These are phyloP conservation scores for Glaucopsyche alexis DNA, from an alignment of 2,888 invertebrate genomes.

Conservation along the genomic window DNA sequence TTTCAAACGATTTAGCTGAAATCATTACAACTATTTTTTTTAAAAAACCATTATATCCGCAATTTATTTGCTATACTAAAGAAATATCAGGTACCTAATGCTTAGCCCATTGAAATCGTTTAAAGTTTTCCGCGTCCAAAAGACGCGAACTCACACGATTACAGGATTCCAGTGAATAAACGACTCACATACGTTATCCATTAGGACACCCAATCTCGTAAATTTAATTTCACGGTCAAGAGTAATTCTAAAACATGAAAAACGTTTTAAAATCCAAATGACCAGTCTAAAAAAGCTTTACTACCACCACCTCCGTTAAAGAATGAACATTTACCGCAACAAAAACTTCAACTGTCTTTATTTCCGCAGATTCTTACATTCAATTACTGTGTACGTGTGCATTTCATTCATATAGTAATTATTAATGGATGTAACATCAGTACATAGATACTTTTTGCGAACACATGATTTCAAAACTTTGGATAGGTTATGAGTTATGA, in stretches of 20 bases:
- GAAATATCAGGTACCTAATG: too few relatives aligned
- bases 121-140: neutral
- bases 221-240: conserved; percentile 14
- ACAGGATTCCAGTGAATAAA: neutral
- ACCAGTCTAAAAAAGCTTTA: conserved; percentile 30
- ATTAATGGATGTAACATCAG: conserved; percentile 17
- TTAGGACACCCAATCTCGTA: neutral
- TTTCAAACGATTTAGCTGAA: neutral
- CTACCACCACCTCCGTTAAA: conserved; percentile 34
- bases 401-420: conserved; percentile 31
- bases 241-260: conserved; percentile 9
- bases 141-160: neutral
- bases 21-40: too few relatives aligned
- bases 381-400: conserved; percentile 36
- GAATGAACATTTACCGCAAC: conserved; percentile 32
- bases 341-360: conserved; percentile 40
- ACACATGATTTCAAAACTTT: neutral
- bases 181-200: conserved; percentile 14
- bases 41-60: too few relatives aligned
- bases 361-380: conserved; percentile 37
- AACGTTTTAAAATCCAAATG: conserved; percentile 26
- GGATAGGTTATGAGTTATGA: too few relatives aligned
- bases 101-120: neutral
- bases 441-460: neutral
- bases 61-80: too few relatives aligned